phyloP scores from a whole-genome alignment of 2,888 invertebrate genomes.

The Athetis lepigone region DNA sequence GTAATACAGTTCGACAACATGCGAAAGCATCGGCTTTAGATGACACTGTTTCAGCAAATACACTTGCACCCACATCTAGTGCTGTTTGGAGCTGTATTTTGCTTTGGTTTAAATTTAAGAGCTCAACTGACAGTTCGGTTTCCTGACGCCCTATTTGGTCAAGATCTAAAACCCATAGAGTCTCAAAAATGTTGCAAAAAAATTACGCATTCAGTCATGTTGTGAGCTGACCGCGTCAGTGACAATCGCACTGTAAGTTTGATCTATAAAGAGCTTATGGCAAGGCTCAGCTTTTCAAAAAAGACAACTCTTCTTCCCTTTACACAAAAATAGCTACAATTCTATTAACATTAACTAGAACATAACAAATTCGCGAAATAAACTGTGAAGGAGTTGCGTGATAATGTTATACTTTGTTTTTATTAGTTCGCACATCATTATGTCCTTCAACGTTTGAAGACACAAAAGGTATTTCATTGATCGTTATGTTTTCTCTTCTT shows the following conservation, averaged over 20 bases:
- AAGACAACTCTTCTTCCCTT: constrained; percentile 9
- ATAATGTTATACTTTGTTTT: constrained; percentile 58
- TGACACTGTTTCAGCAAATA: constrained; percentile 39
- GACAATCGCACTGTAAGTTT: constrained; percentile 9
- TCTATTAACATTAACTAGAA: not conserved
- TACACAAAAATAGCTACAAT: constrained; percentile 26
- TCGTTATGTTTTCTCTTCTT: constrained; percentile 44
- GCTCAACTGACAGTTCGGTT: constrained; percentile 1
- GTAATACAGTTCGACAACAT: not conserved
- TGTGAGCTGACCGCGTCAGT: not conserved
- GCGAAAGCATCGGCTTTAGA: constrained; percentile 38
- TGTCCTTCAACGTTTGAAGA: constrained; percentile 62
- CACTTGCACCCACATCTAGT: constrained; percentile 43
- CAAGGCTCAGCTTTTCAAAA: constrained; percentile 21
- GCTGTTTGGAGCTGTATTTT: constrained; percentile 14
- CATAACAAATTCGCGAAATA: constrained; percentile 18
- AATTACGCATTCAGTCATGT: too few relatives aligned
- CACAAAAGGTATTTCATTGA: constrained; percentile 57
- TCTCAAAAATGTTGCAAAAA: too few relatives aligned
- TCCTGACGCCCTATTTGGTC: not conserved
- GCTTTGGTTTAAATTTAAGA: constrained; percentile 2
- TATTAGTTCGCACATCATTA: constrained; percentile 57
- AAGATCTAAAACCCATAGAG: not conserved
- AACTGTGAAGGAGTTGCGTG: constrained; percentile 24
- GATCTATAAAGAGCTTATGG: constrained; percentile 10